Evolutionary conservation across 2,797 vertebrate genomes (phyloP).

Genomic region (Vireo griseus): DNA sequence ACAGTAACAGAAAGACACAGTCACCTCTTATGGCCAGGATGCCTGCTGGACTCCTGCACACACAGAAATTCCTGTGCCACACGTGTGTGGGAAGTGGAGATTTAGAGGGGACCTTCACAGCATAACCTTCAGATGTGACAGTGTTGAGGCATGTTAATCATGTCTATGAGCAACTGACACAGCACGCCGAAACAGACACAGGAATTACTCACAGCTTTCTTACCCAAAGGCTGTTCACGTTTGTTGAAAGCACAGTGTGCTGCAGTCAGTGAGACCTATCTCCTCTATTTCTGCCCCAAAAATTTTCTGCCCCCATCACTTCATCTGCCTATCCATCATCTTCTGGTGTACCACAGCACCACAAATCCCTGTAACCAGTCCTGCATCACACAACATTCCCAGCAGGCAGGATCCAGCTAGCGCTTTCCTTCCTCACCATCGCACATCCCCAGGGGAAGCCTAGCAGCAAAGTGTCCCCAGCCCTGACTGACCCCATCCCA

Average conservation of each 20-base stretch:
- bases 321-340: background rate
- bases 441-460: background rate
- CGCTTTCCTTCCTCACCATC: background rate
- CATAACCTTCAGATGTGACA: background rate
- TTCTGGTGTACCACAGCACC: background rate
- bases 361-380: background rate
- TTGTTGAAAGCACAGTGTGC: background rate
- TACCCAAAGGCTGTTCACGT: background rate
- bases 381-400: background rate
- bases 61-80: background rate
- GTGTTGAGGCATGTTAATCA: background rate
- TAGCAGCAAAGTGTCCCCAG: background rate
- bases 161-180: background rate
- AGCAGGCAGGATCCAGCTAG: background rate
- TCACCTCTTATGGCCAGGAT: background rate
- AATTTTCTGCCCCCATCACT: accelerated
- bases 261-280: background rate
- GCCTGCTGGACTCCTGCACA: background rate
- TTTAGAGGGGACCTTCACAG: background rate
- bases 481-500: background rate
- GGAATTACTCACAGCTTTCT: background rate
- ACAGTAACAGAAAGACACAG: background rate
- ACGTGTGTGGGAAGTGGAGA: background rate
- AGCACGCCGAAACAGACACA: background rate
- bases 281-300: background rate